A percentile compares a stretch with the other conserved stretches of the same genome.
Evolutionary conservation across 1,140 invertebrate genomes (phyloP).

Genomic region (Drosophila mayri): DNA sequence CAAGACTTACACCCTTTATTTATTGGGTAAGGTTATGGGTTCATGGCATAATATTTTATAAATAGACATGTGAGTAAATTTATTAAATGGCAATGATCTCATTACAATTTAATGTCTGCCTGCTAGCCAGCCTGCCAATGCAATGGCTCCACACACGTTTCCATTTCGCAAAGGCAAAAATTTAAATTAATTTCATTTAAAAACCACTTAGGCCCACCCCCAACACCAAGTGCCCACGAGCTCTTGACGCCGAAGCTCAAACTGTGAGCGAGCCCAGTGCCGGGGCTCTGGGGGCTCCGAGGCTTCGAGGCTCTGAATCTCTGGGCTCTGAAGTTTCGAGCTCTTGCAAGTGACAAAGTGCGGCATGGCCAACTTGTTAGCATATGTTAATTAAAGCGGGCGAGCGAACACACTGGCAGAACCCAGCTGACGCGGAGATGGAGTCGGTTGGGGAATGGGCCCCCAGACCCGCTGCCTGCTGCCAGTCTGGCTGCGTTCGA

Average conservation of each 20-base stretch:
- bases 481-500: slow-evolving; percentile 56
- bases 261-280: slow-evolving; percentile 34
- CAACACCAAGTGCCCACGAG: slow-evolving; percentile 62
- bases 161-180: slow-evolving; percentile 45
- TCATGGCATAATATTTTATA: slow-evolving; percentile 68
- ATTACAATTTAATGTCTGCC: slow-evolving; percentile 76
- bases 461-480: slow-evolving; percentile 61
- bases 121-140: slow-evolving; percentile 10
- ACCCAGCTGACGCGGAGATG: slow-evolving; percentile 29
- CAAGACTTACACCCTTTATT: slow-evolving; percentile 60
- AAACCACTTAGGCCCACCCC: slow-evolving; percentile 82
- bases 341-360: slow-evolving; percentile 80
- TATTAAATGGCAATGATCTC: slow-evolving; percentile 79
- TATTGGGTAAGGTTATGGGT: slow-evolving; percentile 52
- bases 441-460: slow-evolving; percentile 2
- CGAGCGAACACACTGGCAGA: slow-evolving; percentile 54
- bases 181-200: slow-evolving; percentile 83
- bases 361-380: slow-evolving; percentile 81
- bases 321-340: slow-evolving; percentile 38
- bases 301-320: background rate
- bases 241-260: slow-evolving; percentile 44
- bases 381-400: slow-evolving; percentile 83
- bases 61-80: slow-evolving; percentile 77
- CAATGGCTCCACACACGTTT: slow-evolving; percentile 41
- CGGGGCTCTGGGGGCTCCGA: slow-evolving; percentile 1